Conservation (phyloP, 2,888 invertebrate genomes). For the Malacosoma neustria region DNA sequence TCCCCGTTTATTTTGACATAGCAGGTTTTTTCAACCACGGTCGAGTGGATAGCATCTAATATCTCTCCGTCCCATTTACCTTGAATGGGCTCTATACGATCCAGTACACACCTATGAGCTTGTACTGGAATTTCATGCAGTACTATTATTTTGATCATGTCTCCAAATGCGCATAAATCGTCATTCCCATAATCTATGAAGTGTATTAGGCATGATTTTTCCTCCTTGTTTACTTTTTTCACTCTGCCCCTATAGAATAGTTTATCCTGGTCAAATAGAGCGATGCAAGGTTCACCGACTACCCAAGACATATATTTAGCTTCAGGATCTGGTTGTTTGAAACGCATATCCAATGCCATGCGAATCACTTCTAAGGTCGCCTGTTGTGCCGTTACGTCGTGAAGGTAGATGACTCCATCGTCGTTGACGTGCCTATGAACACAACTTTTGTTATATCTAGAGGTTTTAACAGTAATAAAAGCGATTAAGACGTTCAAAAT, state of each 20-base stretch:
- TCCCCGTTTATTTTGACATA: slow-evolving; percentile 56
- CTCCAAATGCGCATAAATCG: slow-evolving; percentile 74
- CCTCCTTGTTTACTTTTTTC: slow-evolving; percentile 45
- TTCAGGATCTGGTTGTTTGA: slow-evolving; percentile 52
- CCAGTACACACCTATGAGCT: slow-evolving; percentile 76
- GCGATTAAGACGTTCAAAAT: too few relatives aligned
- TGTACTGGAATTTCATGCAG: slow-evolving; percentile 80
- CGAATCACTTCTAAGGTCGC: slow-evolving; percentile 66
- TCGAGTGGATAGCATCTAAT: slow-evolving; percentile 77
- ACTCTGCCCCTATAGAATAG: slow-evolving; percentile 83
- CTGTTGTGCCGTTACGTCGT: slow-evolving; percentile 38
- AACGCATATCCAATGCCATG: slow-evolving; percentile 58
- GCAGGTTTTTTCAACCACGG: slow-evolving; percentile 74
- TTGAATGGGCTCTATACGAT: slow-evolving; percentile 36
- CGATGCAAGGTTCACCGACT: slow-evolving; percentile 80
- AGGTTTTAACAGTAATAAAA: too few relatives aligned
- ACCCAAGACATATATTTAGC: slow-evolving; percentile 71
- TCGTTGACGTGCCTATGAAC: slow-evolving; percentile 56
- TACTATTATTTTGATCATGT: slow-evolving; percentile 77
- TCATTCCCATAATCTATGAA: slow-evolving; percentile 91
- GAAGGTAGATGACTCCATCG: slow-evolving; percentile 59
- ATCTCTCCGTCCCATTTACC: slow-evolving; percentile 63
- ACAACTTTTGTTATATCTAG: too few relatives aligned
- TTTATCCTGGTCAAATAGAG: slow-evolving; percentile 78
- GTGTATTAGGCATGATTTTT: slow-evolving; percentile 65